Percentiles rank a stretch among this genome's conserved stretches.
Evolutionary conservation across 2,113 vertebrate genomes (phyloP).

Genomic region (Saguinus midas): DNA sequence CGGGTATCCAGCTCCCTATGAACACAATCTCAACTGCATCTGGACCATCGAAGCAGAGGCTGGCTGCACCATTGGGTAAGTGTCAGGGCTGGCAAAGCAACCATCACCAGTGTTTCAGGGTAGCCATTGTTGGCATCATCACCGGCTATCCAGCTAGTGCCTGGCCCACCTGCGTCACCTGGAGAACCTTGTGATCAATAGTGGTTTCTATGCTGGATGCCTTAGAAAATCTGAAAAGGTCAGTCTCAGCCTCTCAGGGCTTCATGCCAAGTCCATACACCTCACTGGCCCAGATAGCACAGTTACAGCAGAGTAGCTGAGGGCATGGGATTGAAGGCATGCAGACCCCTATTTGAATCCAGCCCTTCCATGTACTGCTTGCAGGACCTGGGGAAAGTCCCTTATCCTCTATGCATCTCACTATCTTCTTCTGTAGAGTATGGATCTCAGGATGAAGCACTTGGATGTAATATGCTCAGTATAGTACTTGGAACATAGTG

Average conservation of each 20-base stretch:
- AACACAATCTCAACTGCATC: conserved; percentile 97
- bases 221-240: not conserved
- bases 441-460: not conserved
- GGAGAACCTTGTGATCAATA: not conserved
- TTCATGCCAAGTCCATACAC: not conserved
- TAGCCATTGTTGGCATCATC: not conserved
- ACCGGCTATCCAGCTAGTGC: not conserved
- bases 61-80: conserved; percentile 97
- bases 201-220: not conserved
- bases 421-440: not conserved
- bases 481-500: not conserved
- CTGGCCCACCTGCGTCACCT: not conserved
- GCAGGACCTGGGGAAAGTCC: not conserved
- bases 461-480: not conserved
- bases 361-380: not conserved
- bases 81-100: not conserved
- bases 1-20: conserved; percentile 96
- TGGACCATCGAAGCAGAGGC: conserved; percentile 95
- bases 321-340: not conserved
- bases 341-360: not conserved
- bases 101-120: not conserved
- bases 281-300: not conserved
- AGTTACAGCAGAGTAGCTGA: too few species aligned
- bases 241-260: not conserved
- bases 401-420: not conserved